Percentiles rank a stretch among this genome's conserved stretches.
phyloP scores from a whole-genome alignment of 2,797 vertebrate genomes.

The Rhynchotus rufescens region DNA sequence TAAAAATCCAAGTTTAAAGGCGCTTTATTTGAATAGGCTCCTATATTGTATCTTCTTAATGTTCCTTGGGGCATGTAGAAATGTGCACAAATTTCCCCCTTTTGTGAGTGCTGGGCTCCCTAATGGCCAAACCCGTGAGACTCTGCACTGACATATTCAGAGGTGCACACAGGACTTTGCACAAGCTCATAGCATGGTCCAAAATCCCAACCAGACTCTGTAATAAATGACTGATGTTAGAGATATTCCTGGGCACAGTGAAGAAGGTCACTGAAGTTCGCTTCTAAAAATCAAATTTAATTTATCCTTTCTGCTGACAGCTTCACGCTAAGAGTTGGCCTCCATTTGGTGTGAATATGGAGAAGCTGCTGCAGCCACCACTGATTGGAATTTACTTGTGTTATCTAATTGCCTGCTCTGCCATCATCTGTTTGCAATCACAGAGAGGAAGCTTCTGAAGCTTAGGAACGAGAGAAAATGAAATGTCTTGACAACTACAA shows the following conservation, averaged over 20 bases:
- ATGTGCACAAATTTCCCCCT: neutral
- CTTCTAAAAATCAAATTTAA: constrained; percentile 58
- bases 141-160: neutral
- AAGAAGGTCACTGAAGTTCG: constrained; percentile 43
- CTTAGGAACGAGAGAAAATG: constrained; percentile 66
- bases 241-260: constrained; percentile 16
- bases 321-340: constrained; percentile 41
- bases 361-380: constrained; percentile 68
- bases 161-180: neutral
- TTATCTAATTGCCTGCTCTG: constrained; percentile 55
- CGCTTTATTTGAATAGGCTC: neutral
- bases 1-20: neutral
- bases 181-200: neutral
- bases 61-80: neutral
- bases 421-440: constrained; percentile 75
- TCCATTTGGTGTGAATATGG: constrained; percentile 46
- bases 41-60: neutral
- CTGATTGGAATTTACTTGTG: constrained; percentile 63
- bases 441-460: constrained; percentile 64
- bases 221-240: constrained; percentile 30
- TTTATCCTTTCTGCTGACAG: constrained; percentile 62
- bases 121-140: neutral
- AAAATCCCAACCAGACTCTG: neutral
- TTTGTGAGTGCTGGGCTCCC: neutral
- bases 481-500: constrained; percentile 62